Base-by-base conservation (phyloP, 2,113 vertebrate species). In the Carassius auratus region DNA sequence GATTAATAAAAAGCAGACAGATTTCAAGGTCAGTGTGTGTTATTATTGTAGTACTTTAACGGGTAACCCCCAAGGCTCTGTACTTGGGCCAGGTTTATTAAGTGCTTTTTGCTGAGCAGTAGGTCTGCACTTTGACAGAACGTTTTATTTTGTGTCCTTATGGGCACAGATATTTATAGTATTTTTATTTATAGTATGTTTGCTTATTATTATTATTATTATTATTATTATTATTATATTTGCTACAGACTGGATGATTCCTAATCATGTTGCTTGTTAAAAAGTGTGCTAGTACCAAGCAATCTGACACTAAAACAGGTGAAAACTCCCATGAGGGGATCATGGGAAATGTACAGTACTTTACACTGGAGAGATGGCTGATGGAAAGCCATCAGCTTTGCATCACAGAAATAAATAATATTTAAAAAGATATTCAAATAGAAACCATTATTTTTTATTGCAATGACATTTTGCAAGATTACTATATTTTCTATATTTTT, bases 1-100 rank as follows among this genome's bases (percentile, higher is more conserved):
- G 36, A 74, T 74, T 85, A 82, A 77, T 87, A 50, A 73, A 64
- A 83, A 85, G 73, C 84, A 85, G 78, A 62, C 33, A 50, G 74
- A 81, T 50, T 68, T 82, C 59, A 77, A 87, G 86, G 84, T 83
- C 79, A 85, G 30, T n/a, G 30, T 73, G 26, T 38, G 73, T 45
- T 83, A 78, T 82, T 85, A 83, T 80, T 59, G 55, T 33, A 14
- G 71, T 71, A 84, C 59, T 81, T 84, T 30, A 68, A 62, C 42
- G 4, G 50, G 55, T 23, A 38, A 61, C 75, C 87, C 84, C 84
- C 61, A 30, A 69, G 74, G 52, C 84, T 76, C 76, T 68, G 61
- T 5, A 14, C 17, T 66, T 23, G 71, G 64, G 69, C 78, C 30
- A 61, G 80, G 78, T 88, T 8, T 68, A 88, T 88, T 83, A 88